A percentile compares a stretch with the other conserved stretches of the same genome.
Conservation (phyloP, 2,113 vertebrate genomes). For the Jaculus jaculus region DNA sequence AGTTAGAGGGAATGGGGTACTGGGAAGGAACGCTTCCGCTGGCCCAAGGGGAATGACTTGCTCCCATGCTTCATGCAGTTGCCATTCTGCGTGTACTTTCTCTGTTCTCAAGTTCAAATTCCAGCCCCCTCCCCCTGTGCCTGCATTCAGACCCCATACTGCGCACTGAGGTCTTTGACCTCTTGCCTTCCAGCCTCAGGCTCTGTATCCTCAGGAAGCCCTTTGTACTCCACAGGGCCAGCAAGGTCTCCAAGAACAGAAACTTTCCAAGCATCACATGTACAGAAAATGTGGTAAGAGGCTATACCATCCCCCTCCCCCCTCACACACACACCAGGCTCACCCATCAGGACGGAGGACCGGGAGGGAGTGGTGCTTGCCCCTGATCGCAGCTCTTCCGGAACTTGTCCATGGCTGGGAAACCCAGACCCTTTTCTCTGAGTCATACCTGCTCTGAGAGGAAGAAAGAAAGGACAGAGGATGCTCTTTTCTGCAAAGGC, state of each 20-base stretch:
- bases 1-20: background rate
- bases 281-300: background rate
- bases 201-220: background rate
- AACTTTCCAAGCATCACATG: background rate
- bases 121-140: background rate
- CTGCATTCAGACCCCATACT: background rate
- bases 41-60: background rate
- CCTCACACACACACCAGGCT: too few species aligned
- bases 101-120: background rate
- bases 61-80: background rate
- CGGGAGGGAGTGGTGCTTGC: background rate
- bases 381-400: background rate
- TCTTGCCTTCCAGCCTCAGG: background rate
- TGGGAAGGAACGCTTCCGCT: rapidly evolving
- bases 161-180: background rate
- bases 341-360: background rate
- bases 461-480: background rate
- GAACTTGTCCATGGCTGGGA: background rate
- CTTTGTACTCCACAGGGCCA: background rate
- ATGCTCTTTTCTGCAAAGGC: background rate
- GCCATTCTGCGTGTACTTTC: background rate
- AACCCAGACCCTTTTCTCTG: background rate
- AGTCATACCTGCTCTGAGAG: background rate
- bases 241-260: background rate
- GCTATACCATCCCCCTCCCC: too few species aligned